Conservation (phyloP, 2,888 invertebrate species). For the Cistogaster globosa region DNA sequence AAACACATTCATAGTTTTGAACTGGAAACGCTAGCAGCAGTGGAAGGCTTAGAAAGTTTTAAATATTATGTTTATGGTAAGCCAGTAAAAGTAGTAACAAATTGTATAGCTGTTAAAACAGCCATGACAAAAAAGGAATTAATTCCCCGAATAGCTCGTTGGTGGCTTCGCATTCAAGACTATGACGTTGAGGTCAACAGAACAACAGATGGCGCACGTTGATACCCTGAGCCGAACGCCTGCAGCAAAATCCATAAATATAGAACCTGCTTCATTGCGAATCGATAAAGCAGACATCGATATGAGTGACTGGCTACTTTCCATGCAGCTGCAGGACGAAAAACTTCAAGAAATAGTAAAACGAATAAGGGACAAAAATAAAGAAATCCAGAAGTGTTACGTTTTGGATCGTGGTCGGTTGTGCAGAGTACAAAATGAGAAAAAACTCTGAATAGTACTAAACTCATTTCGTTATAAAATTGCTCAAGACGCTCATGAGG, state of each 20-base stretch:
- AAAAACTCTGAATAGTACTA: constrained; percentile 55
- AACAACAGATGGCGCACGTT: not conserved
- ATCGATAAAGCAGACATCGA: too few relatives aligned
- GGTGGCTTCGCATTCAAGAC: constrained; percentile 1
- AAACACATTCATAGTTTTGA: too few relatives aligned
- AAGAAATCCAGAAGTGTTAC: not conserved
- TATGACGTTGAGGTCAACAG: not conserved
- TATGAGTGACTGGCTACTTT: constrained; percentile 9
- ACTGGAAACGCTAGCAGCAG: too few relatives aligned
- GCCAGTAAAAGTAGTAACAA: too few relatives aligned
- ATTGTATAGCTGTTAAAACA: too few relatives aligned
- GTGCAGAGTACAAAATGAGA: not conserved
- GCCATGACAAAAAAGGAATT: too few relatives aligned
- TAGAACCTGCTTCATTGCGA: not conserved
- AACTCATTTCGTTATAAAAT: constrained; percentile 8
- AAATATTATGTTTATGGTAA: too few relatives aligned
- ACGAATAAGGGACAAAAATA: not conserved
- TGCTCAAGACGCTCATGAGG: not conserved
- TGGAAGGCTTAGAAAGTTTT: too few relatives aligned
- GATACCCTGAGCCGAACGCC: not conserved
- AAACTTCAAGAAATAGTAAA: not conserved
- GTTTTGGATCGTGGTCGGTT: not conserved
- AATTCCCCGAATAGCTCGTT: not conserved
- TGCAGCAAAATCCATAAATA: not conserved
- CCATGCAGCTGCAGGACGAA: not conserved